phyloP scores from a whole-genome alignment of 1,140 invertebrate species.

The Diorhabda carinulata region DNA sequence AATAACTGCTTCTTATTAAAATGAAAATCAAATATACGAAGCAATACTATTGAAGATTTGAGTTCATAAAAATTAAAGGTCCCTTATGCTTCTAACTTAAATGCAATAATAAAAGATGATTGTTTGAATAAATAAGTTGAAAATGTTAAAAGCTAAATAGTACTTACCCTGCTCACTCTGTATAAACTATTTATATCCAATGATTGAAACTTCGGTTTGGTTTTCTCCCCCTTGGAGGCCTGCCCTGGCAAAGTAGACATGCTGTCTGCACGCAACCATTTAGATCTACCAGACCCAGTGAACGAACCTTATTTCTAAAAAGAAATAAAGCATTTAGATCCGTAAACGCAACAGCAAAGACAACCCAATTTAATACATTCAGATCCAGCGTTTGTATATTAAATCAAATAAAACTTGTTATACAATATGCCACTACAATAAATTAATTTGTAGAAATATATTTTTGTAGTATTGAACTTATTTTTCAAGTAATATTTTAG shows the following conservation, averaged over 20 bases:
- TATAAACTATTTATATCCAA: constrained; percentile 97
- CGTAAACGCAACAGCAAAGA: background rate
- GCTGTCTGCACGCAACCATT: constrained; percentile 71
- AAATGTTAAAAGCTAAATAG: background rate
- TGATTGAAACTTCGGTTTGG: constrained; percentile 91
- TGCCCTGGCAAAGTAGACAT: constrained; percentile 49
- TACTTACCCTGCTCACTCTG: constrained; percentile 76
- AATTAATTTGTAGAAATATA: background rate
- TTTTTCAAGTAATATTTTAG: background rate
- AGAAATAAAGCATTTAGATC: constrained; percentile 32
- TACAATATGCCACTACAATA: background rate
- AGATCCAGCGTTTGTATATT: background rate
- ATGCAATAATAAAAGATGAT: too few relatives aligned
- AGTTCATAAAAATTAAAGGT: too few relatives aligned
- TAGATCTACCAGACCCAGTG: constrained; percentile 72
- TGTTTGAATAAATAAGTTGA: too few relatives aligned
- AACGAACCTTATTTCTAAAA: constrained; percentile 74
- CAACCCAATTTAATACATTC: background rate
- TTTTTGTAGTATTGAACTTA: background rate
- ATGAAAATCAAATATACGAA: too few relatives aligned
- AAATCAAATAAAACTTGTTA: background rate
- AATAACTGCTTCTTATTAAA: too few relatives aligned
- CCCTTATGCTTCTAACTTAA: too few relatives aligned
- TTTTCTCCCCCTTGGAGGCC: constrained; percentile 76
- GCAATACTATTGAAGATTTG: too few relatives aligned